Conservation (phyloP, 2,113 vertebrate genomes). For the Hippocampus mohnikei region DNA sequence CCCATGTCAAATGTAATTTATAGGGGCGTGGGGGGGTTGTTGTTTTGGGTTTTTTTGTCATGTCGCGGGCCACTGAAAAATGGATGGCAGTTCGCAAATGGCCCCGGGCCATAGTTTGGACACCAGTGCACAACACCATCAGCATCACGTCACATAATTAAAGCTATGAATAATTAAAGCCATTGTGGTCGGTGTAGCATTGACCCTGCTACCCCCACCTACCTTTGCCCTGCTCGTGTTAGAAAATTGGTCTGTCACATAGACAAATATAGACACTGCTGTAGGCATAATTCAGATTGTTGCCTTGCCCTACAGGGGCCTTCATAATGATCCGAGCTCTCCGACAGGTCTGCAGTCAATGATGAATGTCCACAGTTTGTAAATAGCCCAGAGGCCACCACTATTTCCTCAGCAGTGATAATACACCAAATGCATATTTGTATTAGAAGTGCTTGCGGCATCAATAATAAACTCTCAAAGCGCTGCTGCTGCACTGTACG, state of each 20-base stretch:
- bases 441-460: slow-evolving; percentile 20
- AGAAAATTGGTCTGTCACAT: slow-evolving; percentile 33
- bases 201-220: slow-evolving; percentile 13
- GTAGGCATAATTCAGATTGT: slow-evolving; percentile 30
- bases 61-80: no score
- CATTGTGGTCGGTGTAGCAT: slow-evolving; percentile 5
- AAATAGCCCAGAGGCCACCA: slow-evolving; percentile 4
- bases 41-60: no score
- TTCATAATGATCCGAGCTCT: slow-evolving; percentile 16
- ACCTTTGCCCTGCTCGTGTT: slow-evolving; percentile 20
- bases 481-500: background rate
- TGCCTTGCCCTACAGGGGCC: slow-evolving; percentile 15
- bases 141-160: no score
- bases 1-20: no score
- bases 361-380: slow-evolving; percentile 25
- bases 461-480: slow-evolving; percentile 23
- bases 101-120: no score
- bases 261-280: slow-evolving; percentile 46
- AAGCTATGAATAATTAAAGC: slow-evolving; percentile 53
- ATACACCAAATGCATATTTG: slow-evolving; percentile 27
- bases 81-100: no score
- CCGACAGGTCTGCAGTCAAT: slow-evolving; percentile 19
- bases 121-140: no score
- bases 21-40: no score
- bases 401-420: slow-evolving; percentile 10